A percentile compares a stretch with the other conserved stretches of the same genome.
Conservation (phyloP, 2,797 vertebrate genomes). For the Ptychadena robeensis region DNA sequence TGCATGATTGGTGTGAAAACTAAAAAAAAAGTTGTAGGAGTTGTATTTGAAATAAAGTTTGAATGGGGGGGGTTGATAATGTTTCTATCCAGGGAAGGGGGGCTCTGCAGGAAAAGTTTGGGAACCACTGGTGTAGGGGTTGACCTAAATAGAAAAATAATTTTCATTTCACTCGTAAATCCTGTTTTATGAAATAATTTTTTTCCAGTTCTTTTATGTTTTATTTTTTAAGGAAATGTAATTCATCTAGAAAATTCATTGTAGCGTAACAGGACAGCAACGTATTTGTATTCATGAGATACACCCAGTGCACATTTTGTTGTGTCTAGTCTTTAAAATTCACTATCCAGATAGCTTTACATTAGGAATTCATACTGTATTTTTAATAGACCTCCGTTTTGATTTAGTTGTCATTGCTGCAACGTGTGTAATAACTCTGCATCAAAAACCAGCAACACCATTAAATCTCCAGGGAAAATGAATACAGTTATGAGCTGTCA, state of each 20-base stretch:
- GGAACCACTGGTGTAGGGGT: no score
- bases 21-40: no score
- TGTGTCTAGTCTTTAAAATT: background rate
- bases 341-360: background rate
- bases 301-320: background rate
- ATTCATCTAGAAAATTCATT: background rate
- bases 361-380: conserved; percentile 15
- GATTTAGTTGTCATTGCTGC: conserved; percentile 38
- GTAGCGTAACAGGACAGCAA: background rate
- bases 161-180: background rate
- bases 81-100: no score
- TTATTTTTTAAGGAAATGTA: background rate
- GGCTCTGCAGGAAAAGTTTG: no score
- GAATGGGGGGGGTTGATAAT: no score
- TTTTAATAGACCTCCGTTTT: conserved; percentile 10
- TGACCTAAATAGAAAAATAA: no score
- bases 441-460: background rate
- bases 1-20: no score
- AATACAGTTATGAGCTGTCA: background rate
- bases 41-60: no score
- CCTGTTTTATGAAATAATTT: background rate
- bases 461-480: conserved; percentile 16
- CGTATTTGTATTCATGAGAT: background rate
- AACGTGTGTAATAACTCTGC: conserved; percentile 4
- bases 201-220: background rate